Conservation (phyloP, 2,113 vertebrate genomes). For the Cichladusa arquata region DNA sequence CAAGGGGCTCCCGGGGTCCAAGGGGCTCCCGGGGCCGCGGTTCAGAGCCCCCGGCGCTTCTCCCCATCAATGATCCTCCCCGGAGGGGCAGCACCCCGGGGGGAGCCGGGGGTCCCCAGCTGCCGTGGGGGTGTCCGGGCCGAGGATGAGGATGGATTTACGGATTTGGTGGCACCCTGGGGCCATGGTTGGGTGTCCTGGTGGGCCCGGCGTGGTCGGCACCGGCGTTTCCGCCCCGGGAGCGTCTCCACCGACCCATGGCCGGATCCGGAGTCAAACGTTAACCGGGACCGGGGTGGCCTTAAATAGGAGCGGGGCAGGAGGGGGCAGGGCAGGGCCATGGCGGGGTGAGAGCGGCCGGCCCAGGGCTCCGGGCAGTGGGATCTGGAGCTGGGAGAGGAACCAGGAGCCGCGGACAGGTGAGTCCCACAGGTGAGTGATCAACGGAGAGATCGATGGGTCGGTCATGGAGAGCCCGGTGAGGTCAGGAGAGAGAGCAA, state of each 20-base stretch:
- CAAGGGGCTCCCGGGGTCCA: neutral
- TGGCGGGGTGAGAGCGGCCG: neutral
- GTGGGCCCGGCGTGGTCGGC: rapidly evolving
- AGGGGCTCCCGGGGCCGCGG: neutral
- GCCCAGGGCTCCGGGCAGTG: rapidly evolving
- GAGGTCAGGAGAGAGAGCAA: neutral
- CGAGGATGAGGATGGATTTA: neutral
- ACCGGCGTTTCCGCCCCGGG: rapidly evolving
- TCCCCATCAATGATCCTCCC: neutral
- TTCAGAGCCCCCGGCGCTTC: neutral
- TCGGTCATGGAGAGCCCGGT: rapidly evolving
- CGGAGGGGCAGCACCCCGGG: rapidly evolving
- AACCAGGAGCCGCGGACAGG: rapidly evolving
- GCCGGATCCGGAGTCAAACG: neutral
- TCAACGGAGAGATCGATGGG: rapidly evolving
- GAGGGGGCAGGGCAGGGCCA: neutral
- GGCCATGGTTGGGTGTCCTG: rapidly evolving
- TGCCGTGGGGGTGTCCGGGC: rapidly evolving
- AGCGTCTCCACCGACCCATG: neutral
- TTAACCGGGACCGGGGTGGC: neutral
- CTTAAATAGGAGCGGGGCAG: neutral
- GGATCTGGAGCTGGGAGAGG: neutral
- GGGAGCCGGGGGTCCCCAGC: rapidly evolving
- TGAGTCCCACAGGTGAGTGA: neutral
- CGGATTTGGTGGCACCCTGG: neutral